These are phyloP conservation scores for Beris chalybata DNA, from an alignment of 2,888 invertebrate species.

Conservation along the genomic window DNA sequence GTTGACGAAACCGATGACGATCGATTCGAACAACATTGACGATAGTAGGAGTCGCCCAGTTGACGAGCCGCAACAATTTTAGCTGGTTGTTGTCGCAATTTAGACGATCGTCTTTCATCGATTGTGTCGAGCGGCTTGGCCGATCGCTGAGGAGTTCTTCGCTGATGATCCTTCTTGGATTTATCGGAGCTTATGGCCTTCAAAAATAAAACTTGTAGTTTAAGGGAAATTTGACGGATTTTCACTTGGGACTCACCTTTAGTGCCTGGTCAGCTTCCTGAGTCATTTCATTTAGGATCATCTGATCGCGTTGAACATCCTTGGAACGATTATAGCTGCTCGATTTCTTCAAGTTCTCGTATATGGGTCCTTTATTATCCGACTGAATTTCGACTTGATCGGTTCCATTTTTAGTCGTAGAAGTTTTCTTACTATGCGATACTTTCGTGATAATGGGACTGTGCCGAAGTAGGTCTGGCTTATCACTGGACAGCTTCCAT, in stretches of 20 bases:
- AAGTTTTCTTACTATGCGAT: neutral
- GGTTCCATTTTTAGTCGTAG: constrained; percentile 9
- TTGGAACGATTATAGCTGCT: constrained; percentile 49
- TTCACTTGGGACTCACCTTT: constrained; percentile 45
- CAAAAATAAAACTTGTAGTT: constrained; percentile 9
- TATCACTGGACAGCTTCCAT: constrained; percentile 52
- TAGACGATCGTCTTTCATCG: constrained; percentile 47
- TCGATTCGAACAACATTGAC: constrained; percentile 34
- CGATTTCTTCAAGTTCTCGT: constrained; percentile 49
- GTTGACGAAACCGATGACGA: constrained; percentile 40
- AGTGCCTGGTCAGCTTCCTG: constrained; percentile 64
- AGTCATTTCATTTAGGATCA: constrained; percentile 62
- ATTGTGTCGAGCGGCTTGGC: constrained; percentile 54
- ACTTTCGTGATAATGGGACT: constrained; percentile 45
- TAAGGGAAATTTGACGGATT: constrained; percentile 55
- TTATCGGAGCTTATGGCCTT: constrained; percentile 61
- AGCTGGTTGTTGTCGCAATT: constrained; percentile 2
- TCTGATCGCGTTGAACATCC: constrained; percentile 53
- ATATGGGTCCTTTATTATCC: constrained; percentile 47
- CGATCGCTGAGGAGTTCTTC: constrained; percentile 49
- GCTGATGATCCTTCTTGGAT: constrained; percentile 52
- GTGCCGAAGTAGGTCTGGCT: constrained; percentile 53
- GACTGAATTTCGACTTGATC: constrained; percentile 25
- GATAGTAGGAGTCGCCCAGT: constrained; percentile 43
- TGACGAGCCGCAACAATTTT: constrained; percentile 39